A percentile compares a stretch with the other conserved stretches of the same genome.
phyloP scores from a whole-genome alignment of 2,888 invertebrate species.

The Caenorhabditis imperialis region DNA sequence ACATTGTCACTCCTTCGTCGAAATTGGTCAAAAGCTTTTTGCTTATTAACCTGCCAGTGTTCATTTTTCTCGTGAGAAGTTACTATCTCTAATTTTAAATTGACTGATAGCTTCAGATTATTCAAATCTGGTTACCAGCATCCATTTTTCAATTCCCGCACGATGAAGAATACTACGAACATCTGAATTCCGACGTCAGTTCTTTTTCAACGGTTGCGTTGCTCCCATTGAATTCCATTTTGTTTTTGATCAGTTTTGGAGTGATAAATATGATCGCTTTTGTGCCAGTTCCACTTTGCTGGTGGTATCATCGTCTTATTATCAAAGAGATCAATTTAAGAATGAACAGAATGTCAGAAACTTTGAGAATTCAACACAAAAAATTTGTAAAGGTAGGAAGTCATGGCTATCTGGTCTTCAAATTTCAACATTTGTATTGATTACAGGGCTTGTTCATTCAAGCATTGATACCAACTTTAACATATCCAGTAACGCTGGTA shows the following conservation, averaged over 20 bases:
- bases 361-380: background rate
- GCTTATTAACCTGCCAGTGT: background rate
- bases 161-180: background rate
- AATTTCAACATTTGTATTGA: background rate
- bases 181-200: background rate
- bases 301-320: background rate
- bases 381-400: slow-evolving; percentile 4
- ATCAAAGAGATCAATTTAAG: background rate
- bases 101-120: background rate
- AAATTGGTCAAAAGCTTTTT: background rate
- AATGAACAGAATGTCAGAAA: background rate
- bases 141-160: background rate
- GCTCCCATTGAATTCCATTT: background rate
- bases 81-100: background rate
- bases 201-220: background rate
- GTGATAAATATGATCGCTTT: slow-evolving; percentile 1
- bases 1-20: background rate
- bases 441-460: slow-evolving; percentile 10
- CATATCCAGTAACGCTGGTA: background rate
- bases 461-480: background rate
- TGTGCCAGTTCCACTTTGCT: slow-evolving; percentile 1
- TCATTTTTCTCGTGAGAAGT: background rate
- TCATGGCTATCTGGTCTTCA: too few species aligned
- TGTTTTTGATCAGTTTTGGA: background rate
- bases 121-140: background rate